Base-by-base conservation (phyloP, 2,888 invertebrate species). In the Agrotis exclamationis region DNA sequence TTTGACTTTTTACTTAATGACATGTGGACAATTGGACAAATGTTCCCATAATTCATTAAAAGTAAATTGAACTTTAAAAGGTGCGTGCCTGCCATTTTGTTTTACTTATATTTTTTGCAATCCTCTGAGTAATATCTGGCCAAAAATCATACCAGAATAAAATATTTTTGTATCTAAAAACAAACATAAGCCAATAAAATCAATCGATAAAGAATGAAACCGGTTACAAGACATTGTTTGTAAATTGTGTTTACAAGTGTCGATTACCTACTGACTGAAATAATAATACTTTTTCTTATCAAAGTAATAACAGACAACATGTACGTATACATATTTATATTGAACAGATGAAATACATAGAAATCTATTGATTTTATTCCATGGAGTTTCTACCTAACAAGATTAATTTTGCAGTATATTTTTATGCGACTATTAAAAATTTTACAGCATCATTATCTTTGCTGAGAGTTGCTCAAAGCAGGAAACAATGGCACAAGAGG, bases 201-300 rank as follows among this genome's bases (percentile, higher is more conserved):
- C 11, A 3, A 56, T 59, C 0, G 22, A 59, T 14, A 63, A 65
- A 63, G 5, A 20, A 54, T 20, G 45, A 57, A 59, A 57, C 24
- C 53, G 18, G 16, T 47, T 50, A 56, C 33, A 9, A 56, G 33
- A 24, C 50, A 59, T 56, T 51, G 28, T 66, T 70, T 62, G 66
- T 70, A 70, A 80, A 76, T n/a, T n/a, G n/a, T n/a, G n/a, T n/a
- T n/a, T 63, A 70, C 54, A 50, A 22, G 45, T 67, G 53, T 66
- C 4, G 53, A 57, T 70, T 45, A 62, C 66, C 13, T 39, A 57
- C 63, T 51, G 47, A 60, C 68, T 51, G 50, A 47, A 63, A 73
- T 66, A 22, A 65, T 59, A 24, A 47, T 47, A 16, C n/a, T 53
- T 28, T 59, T 44, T 2, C 56, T 63, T 47, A 59, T 60, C 22